Conservation (phyloP, 2,888 invertebrate species). For the Odontothrips loti region DNA sequence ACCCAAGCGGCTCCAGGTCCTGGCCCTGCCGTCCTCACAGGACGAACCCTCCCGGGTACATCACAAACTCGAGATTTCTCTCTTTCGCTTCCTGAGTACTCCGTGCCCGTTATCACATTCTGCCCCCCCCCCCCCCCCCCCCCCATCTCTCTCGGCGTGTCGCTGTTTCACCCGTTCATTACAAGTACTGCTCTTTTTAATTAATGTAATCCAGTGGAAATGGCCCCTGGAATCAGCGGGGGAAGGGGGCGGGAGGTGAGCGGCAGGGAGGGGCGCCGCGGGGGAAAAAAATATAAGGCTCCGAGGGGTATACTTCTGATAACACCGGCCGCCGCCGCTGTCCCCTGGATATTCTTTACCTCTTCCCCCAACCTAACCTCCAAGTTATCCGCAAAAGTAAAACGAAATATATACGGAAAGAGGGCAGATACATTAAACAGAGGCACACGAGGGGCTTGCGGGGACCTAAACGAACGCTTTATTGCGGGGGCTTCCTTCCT, state of each 20-base stretch:
- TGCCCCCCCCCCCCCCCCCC: not conserved
- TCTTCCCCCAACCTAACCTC: not conserved
- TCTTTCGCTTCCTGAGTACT: no score
- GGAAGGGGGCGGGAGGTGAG: not conserved
- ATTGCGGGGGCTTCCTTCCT: slow-evolving; percentile 9
- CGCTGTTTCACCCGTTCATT: slow-evolving; percentile 5
- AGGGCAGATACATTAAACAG: not conserved
- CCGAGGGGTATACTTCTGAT: slow-evolving; percentile 2
- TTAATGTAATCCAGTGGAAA: slow-evolving; percentile 23
- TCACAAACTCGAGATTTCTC: no score
- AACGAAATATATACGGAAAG: slow-evolving; percentile 15
- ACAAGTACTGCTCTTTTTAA: slow-evolving; percentile 7
- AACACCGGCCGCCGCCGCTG: not conserved
- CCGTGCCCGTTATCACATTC: not conserved
- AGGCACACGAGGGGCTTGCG: not conserved
- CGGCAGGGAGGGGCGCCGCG: not conserved
- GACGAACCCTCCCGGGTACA: no score
- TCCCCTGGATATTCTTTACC: slow-evolving; percentile 11
- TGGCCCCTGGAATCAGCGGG: not conserved
- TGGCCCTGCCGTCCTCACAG: no score
- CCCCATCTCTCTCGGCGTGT: not conserved
- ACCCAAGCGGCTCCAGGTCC: not conserved
- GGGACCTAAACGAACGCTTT: slow-evolving; percentile 15
- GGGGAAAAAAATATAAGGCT: not conserved
- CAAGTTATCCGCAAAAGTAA: not conserved